Conservation (phyloP, 2,797 vertebrate genomes). For the Argya squamiceps region DNA sequence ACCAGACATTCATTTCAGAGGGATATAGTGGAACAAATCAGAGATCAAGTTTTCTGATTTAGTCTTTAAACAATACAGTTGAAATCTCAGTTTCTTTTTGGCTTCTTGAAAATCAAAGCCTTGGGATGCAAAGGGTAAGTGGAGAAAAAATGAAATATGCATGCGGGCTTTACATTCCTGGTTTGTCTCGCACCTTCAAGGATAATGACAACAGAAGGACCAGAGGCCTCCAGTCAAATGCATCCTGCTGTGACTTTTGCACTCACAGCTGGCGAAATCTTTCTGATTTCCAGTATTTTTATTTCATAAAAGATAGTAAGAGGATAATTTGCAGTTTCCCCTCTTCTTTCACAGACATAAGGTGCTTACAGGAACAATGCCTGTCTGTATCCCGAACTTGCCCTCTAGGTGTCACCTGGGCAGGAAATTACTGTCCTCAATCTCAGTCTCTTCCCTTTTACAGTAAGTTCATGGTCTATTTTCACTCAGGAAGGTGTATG, state of each 20-base stretch:
- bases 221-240: not conserved
- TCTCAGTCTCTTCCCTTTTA: not conserved
- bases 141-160: not conserved
- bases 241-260: not conserved
- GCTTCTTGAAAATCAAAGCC: not conserved
- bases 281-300: not conserved
- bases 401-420: not conserved
- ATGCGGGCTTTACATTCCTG: not conserved
- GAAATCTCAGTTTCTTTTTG: not conserved
- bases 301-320: not conserved
- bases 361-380: not conserved
- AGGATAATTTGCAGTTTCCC: not conserved
- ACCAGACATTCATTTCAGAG: not conserved
- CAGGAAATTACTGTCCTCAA: not conserved
- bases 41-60: not conserved
- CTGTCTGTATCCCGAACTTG: fast-evolving
- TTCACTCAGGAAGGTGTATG: not conserved
- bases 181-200: not conserved
- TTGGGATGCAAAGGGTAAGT: not conserved
- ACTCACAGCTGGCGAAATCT: not conserved
- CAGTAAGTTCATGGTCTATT: not conserved
- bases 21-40: not conserved
- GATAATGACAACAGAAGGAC: not conserved
- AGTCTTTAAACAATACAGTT: not conserved
- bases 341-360: not conserved